Percentiles rank a stretch among this genome's conserved stretches.
These are phyloP conservation scores for Aptenodytes patagonicus DNA, from an alignment of 2,113 vertebrate species.

Conservation along the genomic window DNA sequence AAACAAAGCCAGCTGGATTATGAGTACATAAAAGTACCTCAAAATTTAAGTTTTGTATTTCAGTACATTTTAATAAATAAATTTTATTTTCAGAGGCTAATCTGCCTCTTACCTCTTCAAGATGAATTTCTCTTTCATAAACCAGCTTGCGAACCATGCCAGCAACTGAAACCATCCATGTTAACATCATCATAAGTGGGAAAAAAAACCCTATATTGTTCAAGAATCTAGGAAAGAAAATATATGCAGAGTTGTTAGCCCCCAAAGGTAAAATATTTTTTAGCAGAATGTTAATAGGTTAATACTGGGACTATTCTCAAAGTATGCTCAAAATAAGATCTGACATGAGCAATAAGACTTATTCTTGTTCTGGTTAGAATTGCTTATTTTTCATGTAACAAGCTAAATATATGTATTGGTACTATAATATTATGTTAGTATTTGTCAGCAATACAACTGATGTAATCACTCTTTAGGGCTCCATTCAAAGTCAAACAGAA, in stretches of 20 bases:
- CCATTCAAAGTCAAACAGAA: neutral
- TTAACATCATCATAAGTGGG: conserved; percentile 75
- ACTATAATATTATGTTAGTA: neutral
- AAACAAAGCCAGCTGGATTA: neutral
- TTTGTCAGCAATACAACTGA: neutral
- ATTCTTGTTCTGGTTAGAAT: neutral
- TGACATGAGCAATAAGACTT: neutral
- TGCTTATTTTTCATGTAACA: neutral
- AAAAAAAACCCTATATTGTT: conserved; percentile 73
- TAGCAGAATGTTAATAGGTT: neutral
- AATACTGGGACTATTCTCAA: neutral
- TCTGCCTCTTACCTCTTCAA: conserved; percentile 69
- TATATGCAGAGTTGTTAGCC: neutral
- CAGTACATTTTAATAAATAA: too few species aligned
- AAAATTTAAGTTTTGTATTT: neutral
- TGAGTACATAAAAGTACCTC: neutral
- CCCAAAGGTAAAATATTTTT: neutral
- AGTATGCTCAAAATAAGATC: neutral
- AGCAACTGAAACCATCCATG: conserved; percentile 73
- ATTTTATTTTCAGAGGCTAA: neutral
- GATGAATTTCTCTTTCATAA: conserved; percentile 72
- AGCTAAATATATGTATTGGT: neutral
- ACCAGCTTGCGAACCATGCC: conserved; percentile 73
- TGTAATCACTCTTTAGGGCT: neutral
- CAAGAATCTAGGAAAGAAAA: conserved; percentile 66